These are phyloP conservation scores for Pterocles burchelli DNA, from an alignment of 2,113 vertebrate genomes.

Conservation along the genomic window DNA sequence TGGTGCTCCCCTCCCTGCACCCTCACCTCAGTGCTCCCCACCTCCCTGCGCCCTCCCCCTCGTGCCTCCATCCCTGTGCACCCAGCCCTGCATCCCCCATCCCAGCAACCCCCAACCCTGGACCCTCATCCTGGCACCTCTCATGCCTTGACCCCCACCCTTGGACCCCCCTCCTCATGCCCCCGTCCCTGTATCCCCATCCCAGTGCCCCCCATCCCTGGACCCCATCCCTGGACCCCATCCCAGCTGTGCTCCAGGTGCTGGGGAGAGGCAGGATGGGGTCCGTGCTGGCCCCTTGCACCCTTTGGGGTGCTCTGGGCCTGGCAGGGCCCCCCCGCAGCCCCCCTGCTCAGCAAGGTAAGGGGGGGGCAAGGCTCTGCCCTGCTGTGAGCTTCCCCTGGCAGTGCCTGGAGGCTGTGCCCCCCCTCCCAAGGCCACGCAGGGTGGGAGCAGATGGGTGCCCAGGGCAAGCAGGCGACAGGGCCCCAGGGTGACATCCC, in stretches of 20 bases:
- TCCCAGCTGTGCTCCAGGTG: not conserved
- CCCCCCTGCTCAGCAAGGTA: accelerated
- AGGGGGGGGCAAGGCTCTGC: not conserved
- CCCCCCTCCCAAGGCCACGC: accelerated
- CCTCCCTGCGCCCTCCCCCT: not conserved
- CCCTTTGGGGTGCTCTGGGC: not conserved
- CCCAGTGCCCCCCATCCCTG: too few relatives aligned
- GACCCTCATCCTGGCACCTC: not conserved
- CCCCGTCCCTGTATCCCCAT: too few relatives aligned
- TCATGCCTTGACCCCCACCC: not conserved
- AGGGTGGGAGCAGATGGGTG: not conserved
- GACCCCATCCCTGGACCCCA: too few relatives aligned
- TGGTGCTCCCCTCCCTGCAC: not conserved
- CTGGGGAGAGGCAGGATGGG: not conserved
- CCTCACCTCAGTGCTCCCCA: not conserved
- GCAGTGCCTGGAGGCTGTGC: not conserved
- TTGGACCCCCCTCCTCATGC: not conserved
- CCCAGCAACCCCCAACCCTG: not conserved
- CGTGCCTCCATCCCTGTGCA: not conserved
- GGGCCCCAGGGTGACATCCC: not conserved
- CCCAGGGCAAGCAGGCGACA: not conserved
- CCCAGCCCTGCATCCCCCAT: too few relatives aligned
- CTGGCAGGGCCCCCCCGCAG: not conserved
- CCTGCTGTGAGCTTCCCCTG: not conserved
- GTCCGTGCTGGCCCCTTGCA: not conserved